Evolutionary conservation across 2,888 invertebrate species (phyloP).

Genomic region (Dicyrtomina minuta): DNA sequence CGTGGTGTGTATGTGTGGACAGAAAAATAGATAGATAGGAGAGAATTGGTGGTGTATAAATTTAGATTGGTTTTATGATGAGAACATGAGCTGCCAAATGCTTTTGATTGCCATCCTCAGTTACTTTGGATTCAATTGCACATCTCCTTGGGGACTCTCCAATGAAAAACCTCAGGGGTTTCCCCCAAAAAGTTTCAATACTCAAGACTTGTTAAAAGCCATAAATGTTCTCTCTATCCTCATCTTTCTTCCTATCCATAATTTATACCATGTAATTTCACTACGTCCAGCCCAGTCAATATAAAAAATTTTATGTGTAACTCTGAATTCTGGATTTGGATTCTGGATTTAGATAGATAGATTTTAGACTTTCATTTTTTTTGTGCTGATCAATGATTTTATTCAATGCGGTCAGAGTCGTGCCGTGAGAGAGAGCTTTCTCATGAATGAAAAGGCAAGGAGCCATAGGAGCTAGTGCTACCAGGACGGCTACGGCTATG

Average conservation of each 20-base stretch:
- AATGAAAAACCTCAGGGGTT: not conserved
- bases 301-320: too few relatives aligned
- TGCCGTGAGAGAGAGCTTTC: not conserved
- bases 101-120: slow-evolving; percentile 17
- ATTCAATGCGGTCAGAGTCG: too few relatives aligned
- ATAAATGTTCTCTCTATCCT: slow-evolving; percentile 8
- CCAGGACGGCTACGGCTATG: too few relatives aligned
- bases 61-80: slow-evolving; percentile 22
- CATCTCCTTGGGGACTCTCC: slow-evolving; percentile 1
- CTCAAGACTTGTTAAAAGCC: slow-evolving; percentile 10
- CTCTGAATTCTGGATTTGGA: not conserved
- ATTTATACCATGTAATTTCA: slow-evolving; percentile 3
- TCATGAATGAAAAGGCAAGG: too few relatives aligned
- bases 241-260: slow-evolving; percentile 4
- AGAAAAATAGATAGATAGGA: not conserved
- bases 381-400: slow-evolving; percentile 11
- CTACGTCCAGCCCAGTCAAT: not conserved
- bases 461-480: not conserved
- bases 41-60: slow-evolving; percentile 8
- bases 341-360: not conserved
- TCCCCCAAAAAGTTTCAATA: slow-evolving; percentile 2
- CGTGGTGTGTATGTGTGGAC: not conserved
- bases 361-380: not conserved
- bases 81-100: slow-evolving; percentile 23
- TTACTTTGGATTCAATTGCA: slow-evolving; percentile 17